phyloP scores from a whole-genome alignment of 2,113 vertebrate genomes.

The Equus przewalskii region DNA sequence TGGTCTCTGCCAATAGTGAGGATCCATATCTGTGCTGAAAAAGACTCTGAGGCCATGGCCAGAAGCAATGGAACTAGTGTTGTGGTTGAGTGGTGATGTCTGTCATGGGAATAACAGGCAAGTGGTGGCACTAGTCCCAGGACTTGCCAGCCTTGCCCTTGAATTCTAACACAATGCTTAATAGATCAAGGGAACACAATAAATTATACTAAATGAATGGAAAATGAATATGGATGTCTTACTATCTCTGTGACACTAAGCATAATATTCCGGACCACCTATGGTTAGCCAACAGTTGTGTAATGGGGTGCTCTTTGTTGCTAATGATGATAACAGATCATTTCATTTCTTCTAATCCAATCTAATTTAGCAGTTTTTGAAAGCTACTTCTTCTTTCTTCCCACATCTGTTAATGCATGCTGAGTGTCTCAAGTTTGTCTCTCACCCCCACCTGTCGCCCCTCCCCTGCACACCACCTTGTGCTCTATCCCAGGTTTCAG shows the following conservation, averaged over 20 bases:
- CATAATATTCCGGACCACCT: not conserved
- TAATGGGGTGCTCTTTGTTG: not conserved
- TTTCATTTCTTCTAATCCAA: not conserved
- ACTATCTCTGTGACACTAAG: not conserved
- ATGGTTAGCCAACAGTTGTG: not conserved
- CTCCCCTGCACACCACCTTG: not conserved
- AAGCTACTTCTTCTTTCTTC: not conserved
- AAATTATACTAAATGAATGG: not conserved
- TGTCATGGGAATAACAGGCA: not conserved
- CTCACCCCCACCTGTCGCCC: not conserved
- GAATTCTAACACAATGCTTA: not conserved
- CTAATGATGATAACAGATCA: not conserved
- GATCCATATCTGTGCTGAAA: not conserved
- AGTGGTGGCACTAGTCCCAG: not conserved
- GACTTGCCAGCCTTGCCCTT: not conserved
- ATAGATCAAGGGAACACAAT: not conserved
- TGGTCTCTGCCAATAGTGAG: not conserved
- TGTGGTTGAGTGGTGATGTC: not conserved
- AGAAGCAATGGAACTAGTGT: not conserved
- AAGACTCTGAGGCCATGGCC: not conserved
- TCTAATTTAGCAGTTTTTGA: not conserved
- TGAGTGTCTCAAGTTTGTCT: not conserved
- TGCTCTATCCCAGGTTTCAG: not conserved
- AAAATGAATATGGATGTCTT: not conserved
- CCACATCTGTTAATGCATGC: not conserved